phyloP scores from a whole-genome alignment of 2,113 vertebrate genomes.

The Arenaria interpres region DNA sequence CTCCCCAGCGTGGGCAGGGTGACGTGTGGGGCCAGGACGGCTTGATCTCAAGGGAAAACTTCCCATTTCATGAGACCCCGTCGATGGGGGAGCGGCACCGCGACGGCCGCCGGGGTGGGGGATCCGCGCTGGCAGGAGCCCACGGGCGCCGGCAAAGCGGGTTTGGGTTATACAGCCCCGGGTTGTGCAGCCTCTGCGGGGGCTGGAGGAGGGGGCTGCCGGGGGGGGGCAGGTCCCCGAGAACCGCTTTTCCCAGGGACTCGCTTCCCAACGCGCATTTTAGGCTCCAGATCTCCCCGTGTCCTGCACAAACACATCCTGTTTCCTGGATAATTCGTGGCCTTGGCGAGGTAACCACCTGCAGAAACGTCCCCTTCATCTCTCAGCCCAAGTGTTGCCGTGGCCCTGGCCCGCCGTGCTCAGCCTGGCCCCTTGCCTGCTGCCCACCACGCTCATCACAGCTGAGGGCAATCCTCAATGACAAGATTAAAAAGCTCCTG shows the following conservation, averaged over 20 bases:
- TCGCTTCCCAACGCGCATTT: fast-evolving
- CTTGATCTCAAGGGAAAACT: background rate
- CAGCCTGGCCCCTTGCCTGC: background rate
- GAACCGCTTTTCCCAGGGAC: fast-evolving
- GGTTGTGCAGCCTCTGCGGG: fast-evolving
- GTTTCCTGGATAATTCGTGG: fast-evolving
- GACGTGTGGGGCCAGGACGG: background rate
- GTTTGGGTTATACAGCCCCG: background rate
- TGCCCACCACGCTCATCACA: background rate
- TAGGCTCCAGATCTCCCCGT: background rate
- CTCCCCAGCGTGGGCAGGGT: background rate
- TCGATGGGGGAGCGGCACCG: background rate
- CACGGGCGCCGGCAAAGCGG: background rate
- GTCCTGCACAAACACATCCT: background rate
- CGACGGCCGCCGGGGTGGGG: background rate
- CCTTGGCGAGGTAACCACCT: background rate
- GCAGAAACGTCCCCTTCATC: fast-evolving
- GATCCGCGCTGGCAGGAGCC: background rate
- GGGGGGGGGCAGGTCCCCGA: fast-evolving
- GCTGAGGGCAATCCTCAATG: background rate
- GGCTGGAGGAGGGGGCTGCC: background rate
- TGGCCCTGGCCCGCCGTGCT: fast-evolving
- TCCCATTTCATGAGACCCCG: fast-evolving
- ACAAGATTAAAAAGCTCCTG: background rate
- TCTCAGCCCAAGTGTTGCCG: fast-evolving